Conservation (phyloP, 2,113 vertebrate species). For the Entosphenus tridentatus region DNA sequence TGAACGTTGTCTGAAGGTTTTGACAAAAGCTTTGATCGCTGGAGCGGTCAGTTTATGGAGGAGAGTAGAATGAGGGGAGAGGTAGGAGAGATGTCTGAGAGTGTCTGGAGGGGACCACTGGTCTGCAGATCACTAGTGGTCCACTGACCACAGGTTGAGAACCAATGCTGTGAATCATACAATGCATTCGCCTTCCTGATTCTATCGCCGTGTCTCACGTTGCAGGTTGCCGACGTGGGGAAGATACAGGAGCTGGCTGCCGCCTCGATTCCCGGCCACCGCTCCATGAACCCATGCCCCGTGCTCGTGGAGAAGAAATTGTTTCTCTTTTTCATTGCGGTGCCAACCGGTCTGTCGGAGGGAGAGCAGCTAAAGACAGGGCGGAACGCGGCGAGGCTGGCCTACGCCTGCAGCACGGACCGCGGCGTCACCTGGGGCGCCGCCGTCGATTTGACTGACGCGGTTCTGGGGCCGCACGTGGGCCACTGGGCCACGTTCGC, state of each 20-base stretch:
- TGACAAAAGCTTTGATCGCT: no score
- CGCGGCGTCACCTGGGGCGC: not conserved
- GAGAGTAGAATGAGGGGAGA: no score
- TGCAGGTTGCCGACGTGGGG: slow-evolving; percentile 18
- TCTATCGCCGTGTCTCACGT: no score
- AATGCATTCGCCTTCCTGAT: no score
- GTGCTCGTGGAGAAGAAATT: slow-evolving; percentile 17
- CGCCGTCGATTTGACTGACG: not conserved
- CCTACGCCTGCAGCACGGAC: not conserved
- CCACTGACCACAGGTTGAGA: no score
- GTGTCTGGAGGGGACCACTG: no score
- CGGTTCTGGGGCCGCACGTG: slow-evolving; percentile 11
- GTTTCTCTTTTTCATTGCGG: slow-evolving; percentile 73
- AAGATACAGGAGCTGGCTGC: slow-evolving; percentile 15
- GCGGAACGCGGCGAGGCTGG: not conserved
- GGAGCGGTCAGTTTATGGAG: no score
- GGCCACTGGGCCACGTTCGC: slow-evolving; percentile 56
- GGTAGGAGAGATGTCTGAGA: no score
- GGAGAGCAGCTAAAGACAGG: not conserved
- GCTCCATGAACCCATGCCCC: slow-evolving; percentile 31
- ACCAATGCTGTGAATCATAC: no score
- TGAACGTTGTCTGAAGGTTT: no score
- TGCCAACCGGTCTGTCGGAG: slow-evolving; percentile 13
- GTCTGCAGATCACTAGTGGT: no score
- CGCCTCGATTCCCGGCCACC: slow-evolving; percentile 20